Evolutionary conservation across 1,140 invertebrate species (phyloP).

Genomic region (Popillia japonica): DNA sequence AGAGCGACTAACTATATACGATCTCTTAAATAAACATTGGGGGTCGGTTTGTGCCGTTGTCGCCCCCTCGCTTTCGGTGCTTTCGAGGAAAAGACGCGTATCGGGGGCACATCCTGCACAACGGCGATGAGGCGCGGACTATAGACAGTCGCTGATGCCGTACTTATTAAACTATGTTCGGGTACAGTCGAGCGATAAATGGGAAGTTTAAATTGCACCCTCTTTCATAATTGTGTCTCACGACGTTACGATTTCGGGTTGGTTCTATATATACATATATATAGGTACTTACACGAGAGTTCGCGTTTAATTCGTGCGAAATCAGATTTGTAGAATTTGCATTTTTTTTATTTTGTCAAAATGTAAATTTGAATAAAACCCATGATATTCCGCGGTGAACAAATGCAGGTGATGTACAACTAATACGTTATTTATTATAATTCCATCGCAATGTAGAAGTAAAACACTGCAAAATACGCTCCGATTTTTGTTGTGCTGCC

Average conservation of each 20-base stretch:
- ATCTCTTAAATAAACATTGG: conserved; percentile 45
- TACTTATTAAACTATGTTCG: conserved; percentile 36
- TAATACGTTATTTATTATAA: background rate
- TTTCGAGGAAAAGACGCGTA: background rate
- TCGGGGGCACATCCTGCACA: background rate
- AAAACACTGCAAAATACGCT: background rate
- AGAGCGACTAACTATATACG: conserved; percentile 41
- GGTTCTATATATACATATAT: background rate
- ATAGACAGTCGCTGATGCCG: background rate
- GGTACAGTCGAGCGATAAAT: background rate
- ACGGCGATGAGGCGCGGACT: background rate
- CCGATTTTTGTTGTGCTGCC: background rate
- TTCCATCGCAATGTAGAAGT: background rate
- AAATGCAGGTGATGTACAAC: background rate
- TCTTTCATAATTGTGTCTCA: background rate
- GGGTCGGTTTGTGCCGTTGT: conserved; percentile 25
- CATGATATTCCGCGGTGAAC: no score
- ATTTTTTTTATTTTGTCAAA: no score
- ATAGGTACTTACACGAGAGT: no score
- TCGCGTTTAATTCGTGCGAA: background rate
- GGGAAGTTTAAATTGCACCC: conserved; percentile 5
- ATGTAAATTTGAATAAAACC: no score
- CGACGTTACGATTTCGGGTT: background rate
- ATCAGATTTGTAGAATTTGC: background rate
- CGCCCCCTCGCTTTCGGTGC: conserved; percentile 18